Percentiles rank a stretch among this genome's conserved stretches.
Conservation (phyloP, 2,888 invertebrate genomes). For the Phengaris arion region DNA sequence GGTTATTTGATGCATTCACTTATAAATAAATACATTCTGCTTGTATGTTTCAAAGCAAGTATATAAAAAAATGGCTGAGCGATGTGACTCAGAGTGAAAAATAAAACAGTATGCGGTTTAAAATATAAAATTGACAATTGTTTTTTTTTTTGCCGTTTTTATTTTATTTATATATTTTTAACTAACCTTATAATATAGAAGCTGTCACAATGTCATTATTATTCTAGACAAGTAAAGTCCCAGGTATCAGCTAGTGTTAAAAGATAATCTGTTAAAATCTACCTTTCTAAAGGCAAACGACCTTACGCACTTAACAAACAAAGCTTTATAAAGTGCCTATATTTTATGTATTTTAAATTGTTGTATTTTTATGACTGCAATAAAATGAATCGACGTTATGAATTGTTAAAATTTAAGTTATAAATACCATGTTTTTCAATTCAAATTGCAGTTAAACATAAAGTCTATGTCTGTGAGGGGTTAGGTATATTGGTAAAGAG, state of each 20-base stretch:
- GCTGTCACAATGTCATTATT: too few species aligned
- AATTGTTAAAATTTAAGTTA: conserved; percentile 38
- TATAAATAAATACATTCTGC: neutral
- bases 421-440: conserved; percentile 1
- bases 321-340: conserved; percentile 41
- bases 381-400: conserved; percentile 44
- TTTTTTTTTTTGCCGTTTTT: too few species aligned
- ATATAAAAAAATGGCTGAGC: too few species aligned
- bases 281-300: conserved; percentile 44
- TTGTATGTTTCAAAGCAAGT: neutral
- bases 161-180: too few species aligned
- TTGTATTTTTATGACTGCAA: conserved; percentile 44
- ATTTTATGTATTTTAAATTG: conserved; percentile 47
- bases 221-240: neutral
- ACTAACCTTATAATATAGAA: too few species aligned
- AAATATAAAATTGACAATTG: too few species aligned
- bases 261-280: conserved; percentile 50
- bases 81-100: too few species aligned
- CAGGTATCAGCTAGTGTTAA: neutral
- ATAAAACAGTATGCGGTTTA: too few species aligned
- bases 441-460: conserved; percentile 19
- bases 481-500: too few species aligned
- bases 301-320: conserved; percentile 43
- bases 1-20: conserved; percentile 61
- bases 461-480: too few species aligned